These are phyloP conservation scores for Platanista minor DNA, from an alignment of 2,113 vertebrate species.

Conservation along the genomic window DNA sequence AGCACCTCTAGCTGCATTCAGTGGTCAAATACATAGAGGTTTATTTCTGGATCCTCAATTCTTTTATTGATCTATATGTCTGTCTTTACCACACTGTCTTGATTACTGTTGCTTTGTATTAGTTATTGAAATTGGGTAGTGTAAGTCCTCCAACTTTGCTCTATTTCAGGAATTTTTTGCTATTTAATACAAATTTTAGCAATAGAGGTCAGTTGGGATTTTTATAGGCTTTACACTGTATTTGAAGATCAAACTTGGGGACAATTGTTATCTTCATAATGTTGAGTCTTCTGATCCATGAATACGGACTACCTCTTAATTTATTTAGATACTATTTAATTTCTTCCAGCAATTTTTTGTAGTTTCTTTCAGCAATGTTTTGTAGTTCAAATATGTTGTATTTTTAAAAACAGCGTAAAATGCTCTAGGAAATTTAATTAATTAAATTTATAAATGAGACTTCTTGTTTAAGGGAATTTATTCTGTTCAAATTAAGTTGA, in stretches of 20 bases:
- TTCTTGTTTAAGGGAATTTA: not conserved
- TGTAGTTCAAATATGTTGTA: not conserved
- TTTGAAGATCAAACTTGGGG: not conserved
- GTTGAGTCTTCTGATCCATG: not conserved
- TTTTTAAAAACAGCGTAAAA: not conserved
- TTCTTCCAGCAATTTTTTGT: not conserved
- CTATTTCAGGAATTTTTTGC: not conserved
- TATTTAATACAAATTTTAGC: not conserved
- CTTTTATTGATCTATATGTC: not conserved
- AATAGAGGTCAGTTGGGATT: not conserved
- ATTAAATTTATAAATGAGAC: not conserved
- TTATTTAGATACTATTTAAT: not conserved
- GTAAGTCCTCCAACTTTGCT: not conserved
- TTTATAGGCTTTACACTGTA: not conserved
- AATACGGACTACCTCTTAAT: not conserved
- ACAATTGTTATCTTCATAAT: not conserved
- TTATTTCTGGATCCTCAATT: not conserved
- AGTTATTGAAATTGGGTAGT: not conserved
- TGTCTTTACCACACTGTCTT: not conserved
- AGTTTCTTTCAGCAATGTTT: not conserved
- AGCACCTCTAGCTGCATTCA: not conserved
- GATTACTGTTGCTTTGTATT: not conserved
- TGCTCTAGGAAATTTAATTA: not conserved
- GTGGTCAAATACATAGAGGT: not conserved
- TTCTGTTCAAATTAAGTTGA: not conserved